Percentiles rank a stretch among this genome's conserved stretches.
phyloP scores from a whole-genome alignment of 2,113 vertebrate species.

The Junco hyemalis region DNA sequence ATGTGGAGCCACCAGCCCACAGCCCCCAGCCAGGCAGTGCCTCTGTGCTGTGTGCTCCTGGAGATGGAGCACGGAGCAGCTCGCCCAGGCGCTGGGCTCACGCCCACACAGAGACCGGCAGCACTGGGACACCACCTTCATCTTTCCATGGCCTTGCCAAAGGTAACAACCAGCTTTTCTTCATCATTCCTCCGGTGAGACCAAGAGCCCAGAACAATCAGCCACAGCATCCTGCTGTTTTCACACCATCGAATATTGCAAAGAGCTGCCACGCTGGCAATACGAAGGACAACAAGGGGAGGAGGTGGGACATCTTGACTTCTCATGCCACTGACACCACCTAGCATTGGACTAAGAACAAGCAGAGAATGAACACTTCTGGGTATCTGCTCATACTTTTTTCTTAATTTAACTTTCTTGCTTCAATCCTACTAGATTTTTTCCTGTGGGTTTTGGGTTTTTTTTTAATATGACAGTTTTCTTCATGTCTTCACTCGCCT shows the following conservation, averaged over 20 bases:
- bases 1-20: rapidly evolving
- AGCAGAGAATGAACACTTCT: neutral
- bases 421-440: neutral
- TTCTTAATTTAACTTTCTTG: neutral
- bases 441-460: neutral
- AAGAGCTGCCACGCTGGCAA: neutral
- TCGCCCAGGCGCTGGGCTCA: rapidly evolving
- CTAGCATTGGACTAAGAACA: neutral
- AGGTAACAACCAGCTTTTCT: neutral
- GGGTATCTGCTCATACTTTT: neutral
- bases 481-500: neutral
- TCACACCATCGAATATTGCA: neutral
- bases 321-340: neutral
- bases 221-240: neutral
- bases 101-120: rapidly evolving
- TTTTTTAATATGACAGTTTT: neutral
- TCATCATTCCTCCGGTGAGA: neutral
- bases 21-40: rapidly evolving
- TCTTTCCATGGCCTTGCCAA: neutral
- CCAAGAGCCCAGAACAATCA: neutral
- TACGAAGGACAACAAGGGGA: neutral
- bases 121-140: neutral
- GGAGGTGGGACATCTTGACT: neutral
- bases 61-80: rapidly evolving
- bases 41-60: rapidly evolving